phyloP scores from a whole-genome alignment of 37 sponge, comb jelly and placozoan species.

The Axinella damicornis region DNA sequence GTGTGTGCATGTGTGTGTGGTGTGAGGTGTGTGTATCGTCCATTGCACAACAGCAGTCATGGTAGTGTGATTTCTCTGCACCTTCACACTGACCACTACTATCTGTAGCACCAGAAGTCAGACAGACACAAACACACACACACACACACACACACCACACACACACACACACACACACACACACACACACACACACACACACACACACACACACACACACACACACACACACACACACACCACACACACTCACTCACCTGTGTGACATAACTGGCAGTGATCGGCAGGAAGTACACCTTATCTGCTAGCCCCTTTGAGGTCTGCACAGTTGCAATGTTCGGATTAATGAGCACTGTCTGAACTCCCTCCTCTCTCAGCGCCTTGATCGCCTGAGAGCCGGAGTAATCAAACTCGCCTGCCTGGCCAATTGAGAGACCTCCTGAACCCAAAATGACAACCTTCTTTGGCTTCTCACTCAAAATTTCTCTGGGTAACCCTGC shows the following conservation, averaged over 20 bases:
- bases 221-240: conserved; percentile 13
- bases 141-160: no score
- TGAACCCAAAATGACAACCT: conserved; percentile 95
- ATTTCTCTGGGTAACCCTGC: not conserved
- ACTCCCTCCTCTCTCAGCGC: conserved; percentile 97
- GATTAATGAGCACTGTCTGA: conserved; percentile 91
- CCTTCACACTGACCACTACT: no score
- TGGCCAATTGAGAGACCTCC: conserved; percentile 98
- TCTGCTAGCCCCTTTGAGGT: conserved; percentile 97
- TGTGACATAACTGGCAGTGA: conserved; percentile 89
- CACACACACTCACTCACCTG: no score
- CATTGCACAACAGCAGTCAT: no score
- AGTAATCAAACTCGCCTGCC: conserved; percentile 99
- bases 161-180: no score
- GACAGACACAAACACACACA: no score
- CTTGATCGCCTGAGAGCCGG: conserved; percentile 98
- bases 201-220: no score
- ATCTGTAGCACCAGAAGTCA: no score
- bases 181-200: no score
- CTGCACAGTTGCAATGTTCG: conserved; percentile 98
- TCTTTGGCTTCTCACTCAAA: conserved; percentile 41
- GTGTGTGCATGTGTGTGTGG: not conserved
- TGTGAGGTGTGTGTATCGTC: no score
- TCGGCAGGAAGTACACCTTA: conserved; percentile 95
- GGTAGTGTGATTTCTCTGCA: no score